Base-by-base conservation (phyloP, 1,140 invertebrate genomes). In the Platorchestia sp. region DNA sequence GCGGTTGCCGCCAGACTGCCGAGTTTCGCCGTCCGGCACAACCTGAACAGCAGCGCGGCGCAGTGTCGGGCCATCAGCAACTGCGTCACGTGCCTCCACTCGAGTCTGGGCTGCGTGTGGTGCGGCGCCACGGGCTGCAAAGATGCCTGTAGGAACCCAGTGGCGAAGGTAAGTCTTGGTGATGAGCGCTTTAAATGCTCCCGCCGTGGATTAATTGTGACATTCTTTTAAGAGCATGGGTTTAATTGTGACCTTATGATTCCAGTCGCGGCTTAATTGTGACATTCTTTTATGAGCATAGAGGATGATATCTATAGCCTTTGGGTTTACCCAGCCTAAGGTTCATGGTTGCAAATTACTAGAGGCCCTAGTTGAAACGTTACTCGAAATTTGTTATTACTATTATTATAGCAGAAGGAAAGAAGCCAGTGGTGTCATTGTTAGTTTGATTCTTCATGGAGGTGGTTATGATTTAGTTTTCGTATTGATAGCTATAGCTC, bases 71-170 rank as follows among this genome's bases (percentile, higher is more conserved):
- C 97, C n/a, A 97, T 98, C 42, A 97, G 97, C n/a, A 98, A 98
- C 95, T 99, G 98, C 97, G 97, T 98, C 0, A 98, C 98, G 7
- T 99, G 98, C 96, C 97, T 98, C 0, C 98, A 98, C 95, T 98
- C 98, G 0, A 98, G 98, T 10, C 98, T 98, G 89, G 97, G 98
- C 43, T 99, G 98, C 97, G 98, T 98, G 0, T 99, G 98, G 98
- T 99, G 98, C 97, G 97, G 97, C n/a, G 96, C 97, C 87, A 96
- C 96, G 41, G 98, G 97, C 96, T 95, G 51, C 22, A 95, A 45
- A n/a, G 59, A 95, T 19, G 44, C 43, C 3, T 96, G 95, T 45
- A 45, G 44, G 19, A 47, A n/a, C n/a, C 91, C 43, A 36, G 75
- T 44, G 3, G 86, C 40, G 1, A 93, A 93, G 91, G 91, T 93